These are phyloP conservation scores for Acrobeloides nanus DNA, from an alignment of 2,888 invertebrate genomes.

Conservation along the genomic window DNA sequence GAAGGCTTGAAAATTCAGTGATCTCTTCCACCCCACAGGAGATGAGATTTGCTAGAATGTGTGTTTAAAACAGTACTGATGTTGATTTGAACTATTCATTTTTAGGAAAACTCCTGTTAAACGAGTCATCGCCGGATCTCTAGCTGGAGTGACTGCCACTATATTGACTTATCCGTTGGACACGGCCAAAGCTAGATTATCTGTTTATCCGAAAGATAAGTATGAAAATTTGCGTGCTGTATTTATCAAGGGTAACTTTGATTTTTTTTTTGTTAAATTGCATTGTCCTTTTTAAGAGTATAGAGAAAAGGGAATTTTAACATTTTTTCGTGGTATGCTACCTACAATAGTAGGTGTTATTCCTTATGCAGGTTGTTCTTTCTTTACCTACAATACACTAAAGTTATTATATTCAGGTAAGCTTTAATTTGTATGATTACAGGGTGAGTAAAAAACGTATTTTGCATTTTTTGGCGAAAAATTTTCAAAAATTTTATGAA, in stretches of 20 bases:
- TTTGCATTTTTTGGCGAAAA: not conserved
- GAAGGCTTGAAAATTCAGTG: too few relatives aligned
- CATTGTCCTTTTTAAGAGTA: too few relatives aligned
- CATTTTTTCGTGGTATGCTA: conserved; percentile 54
- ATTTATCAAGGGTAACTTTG: too few relatives aligned
- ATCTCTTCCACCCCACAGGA: too few relatives aligned
- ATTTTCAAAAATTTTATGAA: conserved; percentile 11
- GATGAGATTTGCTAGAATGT: too few relatives aligned
- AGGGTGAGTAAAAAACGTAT: not conserved
- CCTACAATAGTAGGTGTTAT: conserved; percentile 87
- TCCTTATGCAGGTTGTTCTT: conserved; percentile 91
- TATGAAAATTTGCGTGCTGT: conserved; percentile 57
- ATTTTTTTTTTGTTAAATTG: too few relatives aligned
- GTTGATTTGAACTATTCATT: conserved; percentile 7
- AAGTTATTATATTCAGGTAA: conserved; percentile 72
- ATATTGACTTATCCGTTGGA: conserved; percentile 90
- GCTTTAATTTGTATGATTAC: conserved; percentile 17
- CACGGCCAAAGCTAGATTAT: conserved; percentile 90
- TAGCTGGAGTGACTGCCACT: conserved; percentile 92
- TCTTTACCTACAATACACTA: conserved; percentile 90
- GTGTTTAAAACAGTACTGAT: too few relatives aligned
- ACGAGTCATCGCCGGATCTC: conserved; percentile 78
- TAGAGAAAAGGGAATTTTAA: conserved; percentile 32
- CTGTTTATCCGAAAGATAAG: conserved; percentile 75
- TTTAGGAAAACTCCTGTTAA: conserved; percentile 56